These are phyloP conservation scores for Cataglyphis albicans DNA, from an alignment of 2,888 invertebrate species.

Conservation along the genomic window DNA sequence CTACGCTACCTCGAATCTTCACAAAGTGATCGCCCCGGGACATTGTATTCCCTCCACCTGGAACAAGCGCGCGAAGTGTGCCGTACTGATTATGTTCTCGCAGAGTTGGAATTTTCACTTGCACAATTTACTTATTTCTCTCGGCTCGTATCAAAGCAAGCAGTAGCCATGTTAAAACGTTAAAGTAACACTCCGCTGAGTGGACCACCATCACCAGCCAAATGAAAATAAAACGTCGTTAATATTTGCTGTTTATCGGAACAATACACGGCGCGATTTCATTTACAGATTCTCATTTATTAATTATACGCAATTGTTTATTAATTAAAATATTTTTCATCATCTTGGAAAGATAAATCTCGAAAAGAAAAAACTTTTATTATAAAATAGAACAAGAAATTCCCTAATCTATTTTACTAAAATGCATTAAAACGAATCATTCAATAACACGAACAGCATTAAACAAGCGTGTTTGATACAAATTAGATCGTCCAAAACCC, in stretches of 20 bases:
- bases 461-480: conserved; percentile 23
- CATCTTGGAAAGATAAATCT: background rate
- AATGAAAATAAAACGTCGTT: conserved; percentile 38
- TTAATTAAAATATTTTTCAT: conserved; percentile 8
- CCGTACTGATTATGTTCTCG: conserved; percentile 63
- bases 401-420: too few species aligned
- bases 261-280: conserved; percentile 15
- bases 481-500: conserved; percentile 43
- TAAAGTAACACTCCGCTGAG: conserved; percentile 50
- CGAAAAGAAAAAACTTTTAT: background rate
- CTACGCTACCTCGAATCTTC: conserved; percentile 67
- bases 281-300: conserved; percentile 31
- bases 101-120: conserved; percentile 65
- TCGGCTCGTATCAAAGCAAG: conserved; percentile 57
- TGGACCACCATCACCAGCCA: conserved; percentile 26
- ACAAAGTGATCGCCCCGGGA: conserved; percentile 77
- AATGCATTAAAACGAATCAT: background rate
- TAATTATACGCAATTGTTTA: background rate
- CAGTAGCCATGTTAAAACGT: conserved; percentile 47
- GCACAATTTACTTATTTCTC: conserved; percentile 61
- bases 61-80: conserved; percentile 58
- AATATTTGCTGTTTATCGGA: conserved; percentile 33
- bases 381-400: background rate
- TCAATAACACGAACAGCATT: background rate
- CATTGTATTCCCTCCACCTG: conserved; percentile 63